Conservation (phyloP, 2,888 invertebrate species). For the Alentia gelatinosa region DNA sequence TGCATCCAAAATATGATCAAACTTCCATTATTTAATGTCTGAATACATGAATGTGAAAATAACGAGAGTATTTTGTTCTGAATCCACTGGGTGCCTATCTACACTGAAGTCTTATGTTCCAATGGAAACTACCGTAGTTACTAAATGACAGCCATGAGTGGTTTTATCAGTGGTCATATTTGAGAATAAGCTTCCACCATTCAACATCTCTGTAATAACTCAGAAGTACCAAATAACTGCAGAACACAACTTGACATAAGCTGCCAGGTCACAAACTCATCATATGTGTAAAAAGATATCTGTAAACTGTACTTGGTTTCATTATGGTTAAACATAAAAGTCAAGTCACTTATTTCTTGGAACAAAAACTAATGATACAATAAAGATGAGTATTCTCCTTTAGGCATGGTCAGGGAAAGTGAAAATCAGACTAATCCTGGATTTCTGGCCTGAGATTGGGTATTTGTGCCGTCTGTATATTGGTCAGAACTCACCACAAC, state of each 20-base stretch:
- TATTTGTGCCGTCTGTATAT: too few species aligned
- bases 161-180: not conserved
- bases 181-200: not conserved
- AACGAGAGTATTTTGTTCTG: too few species aligned
- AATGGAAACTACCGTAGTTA: not conserved
- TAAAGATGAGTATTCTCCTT: not conserved
- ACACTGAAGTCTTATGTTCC: too few species aligned
- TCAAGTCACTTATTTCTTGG: not conserved
- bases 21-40: too few species aligned
- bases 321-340: not conserved
- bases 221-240: not conserved
- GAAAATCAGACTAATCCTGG: not conserved
- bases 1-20: too few species aligned
- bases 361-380: not conserved
- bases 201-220: not conserved
- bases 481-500: too few species aligned
- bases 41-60: too few species aligned
- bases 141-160: not conserved
- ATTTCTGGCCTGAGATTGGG: too few species aligned
- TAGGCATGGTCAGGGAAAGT: not conserved
- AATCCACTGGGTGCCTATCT: too few species aligned
- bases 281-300: not conserved
- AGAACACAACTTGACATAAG: not conserved
- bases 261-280: not conserved
- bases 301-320: not conserved